Conservation (phyloP, 2,113 vertebrate genomes). For the Catharus bicknelli region DNA sequence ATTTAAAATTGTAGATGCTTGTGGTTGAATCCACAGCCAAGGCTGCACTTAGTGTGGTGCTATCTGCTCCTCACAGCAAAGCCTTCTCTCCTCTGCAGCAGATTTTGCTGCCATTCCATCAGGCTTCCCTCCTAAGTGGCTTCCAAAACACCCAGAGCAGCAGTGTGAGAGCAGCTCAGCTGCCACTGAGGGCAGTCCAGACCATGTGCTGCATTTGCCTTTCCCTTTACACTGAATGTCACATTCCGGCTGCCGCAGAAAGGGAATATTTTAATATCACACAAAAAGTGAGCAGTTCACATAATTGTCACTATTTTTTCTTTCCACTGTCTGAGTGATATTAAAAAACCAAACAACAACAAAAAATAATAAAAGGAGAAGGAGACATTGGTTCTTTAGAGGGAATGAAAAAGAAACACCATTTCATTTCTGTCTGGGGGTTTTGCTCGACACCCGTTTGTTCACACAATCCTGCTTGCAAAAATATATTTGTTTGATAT, state of each 20-base stretch:
- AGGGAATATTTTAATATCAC: neutral
- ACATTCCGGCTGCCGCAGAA: neutral
- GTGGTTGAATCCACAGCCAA: rapidly evolving
- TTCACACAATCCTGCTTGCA: conserved; percentile 76
- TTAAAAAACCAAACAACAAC: neutral
- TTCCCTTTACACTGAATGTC: neutral
- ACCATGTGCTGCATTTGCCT: neutral
- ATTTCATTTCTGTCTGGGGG: conserved; percentile 7
- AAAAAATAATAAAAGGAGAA: neutral
- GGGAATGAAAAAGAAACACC: neutral
- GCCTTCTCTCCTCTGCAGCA: neutral
- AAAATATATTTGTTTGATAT: conserved; percentile 78
- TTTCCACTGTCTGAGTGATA: neutral
- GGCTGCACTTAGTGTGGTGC: neutral
- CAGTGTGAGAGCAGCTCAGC: neutral
- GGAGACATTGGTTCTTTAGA: neutral
- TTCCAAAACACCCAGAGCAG: neutral
- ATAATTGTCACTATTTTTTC: neutral
- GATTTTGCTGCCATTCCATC: neutral
- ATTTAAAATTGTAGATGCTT: neutral
- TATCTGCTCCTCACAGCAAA: neutral
- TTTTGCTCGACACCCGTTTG: conserved; percentile 44
- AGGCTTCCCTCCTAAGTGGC: neutral
- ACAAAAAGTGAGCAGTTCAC: neutral
- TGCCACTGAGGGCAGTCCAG: neutral